Base-by-base conservation (phyloP, 37 sponge, comb jelly and placozoan species). In the Petrosia ficiformis region DNA sequence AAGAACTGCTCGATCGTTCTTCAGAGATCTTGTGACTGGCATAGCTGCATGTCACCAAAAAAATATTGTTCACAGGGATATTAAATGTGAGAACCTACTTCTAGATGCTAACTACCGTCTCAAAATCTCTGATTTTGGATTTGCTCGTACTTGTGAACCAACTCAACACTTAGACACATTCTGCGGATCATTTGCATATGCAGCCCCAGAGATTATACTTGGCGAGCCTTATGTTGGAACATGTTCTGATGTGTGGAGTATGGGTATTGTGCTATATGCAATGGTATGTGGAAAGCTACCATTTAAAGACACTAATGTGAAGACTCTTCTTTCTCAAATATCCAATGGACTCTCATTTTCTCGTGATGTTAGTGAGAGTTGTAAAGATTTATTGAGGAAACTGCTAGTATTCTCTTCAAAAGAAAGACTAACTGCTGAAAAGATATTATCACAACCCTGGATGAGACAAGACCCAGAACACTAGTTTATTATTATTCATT, bases 181-280 rank as follows among this genome's bases (percentile, higher is more conserved):
- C 59, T 97, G 97, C 77, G 97, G 97, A 19, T 97, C 97, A 3
- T 85, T 77, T 44, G 97, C 97, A 14, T 97, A 97, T 80, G 97
- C 97, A 35, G 90, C 94, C 21, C 97, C 97, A 0, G 93, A 97
- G 54, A 84, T 97, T 5, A 90, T 97, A 22, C 64, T 83, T 10
- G 97, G 97, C 26, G 54, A 93, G 54, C 94, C 94, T 10, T 97
- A 97, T 74, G 67, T 79, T 48, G 97, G 92, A 16, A 65, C 68
- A 39, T 69, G 54, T 14, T 81, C 97, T 42, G 97, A 97, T 65
- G 84, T 90, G 11, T 97, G 97, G 97, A 97, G 97, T 73, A 81
- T 97, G 86, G 97, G 97, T 29, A 86, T 95, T 24, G 80, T 95
- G 0, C 81, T 90, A 64, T 95, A 82, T 76, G 95, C 95, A 28